Evolutionary conservation across 2,888 invertebrate species (phyloP).

Genomic region (Notodonta dromedarius): DNA sequence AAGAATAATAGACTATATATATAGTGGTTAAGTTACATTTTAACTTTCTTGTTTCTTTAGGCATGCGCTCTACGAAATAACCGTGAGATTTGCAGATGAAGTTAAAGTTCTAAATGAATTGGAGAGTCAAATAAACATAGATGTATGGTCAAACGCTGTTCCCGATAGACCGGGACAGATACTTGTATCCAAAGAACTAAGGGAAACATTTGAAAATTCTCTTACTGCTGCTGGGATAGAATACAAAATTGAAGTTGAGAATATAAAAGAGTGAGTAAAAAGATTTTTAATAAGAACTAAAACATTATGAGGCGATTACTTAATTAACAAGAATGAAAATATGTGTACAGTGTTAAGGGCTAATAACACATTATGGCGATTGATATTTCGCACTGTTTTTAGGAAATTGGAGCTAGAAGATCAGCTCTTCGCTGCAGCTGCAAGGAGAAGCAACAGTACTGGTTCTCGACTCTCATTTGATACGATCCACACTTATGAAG

Average conservation of each 20-base stretch:
- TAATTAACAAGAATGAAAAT: too few species aligned
- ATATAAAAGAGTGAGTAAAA: conserved; percentile 62
- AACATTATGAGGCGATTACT: not conserved
- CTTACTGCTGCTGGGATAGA: conserved; percentile 43
- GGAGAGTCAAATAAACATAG: conserved; percentile 43
- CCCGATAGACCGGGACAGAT: conserved; percentile 49
- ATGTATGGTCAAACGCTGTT: conserved; percentile 55
- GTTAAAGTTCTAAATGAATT: conserved; percentile 44
- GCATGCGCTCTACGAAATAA: conserved; percentile 56
- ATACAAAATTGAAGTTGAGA: conserved; percentile 49
- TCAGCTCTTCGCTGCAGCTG: conserved; percentile 43
- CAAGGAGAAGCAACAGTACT: conserved; percentile 43
- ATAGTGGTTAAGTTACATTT: not conserved
- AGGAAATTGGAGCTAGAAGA: conserved; percentile 62
- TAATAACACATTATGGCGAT: too few species aligned
- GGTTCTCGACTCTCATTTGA: conserved; percentile 49
- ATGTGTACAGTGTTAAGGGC: too few species aligned
- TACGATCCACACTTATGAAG: conserved; percentile 54
- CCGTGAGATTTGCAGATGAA: conserved; percentile 46
- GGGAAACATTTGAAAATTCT: conserved; percentile 42
- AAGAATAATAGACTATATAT: not conserved
- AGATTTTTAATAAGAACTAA: not conserved
- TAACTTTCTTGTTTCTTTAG: conserved; percentile 42
- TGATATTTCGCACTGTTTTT: conserved; percentile 5
- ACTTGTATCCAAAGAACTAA: conserved; percentile 49